Evolutionary conservation across 2,797 vertebrate species (phyloP), one percentile per base, ranked within the genome.

Genomic region (Mormyrops boulengeri): DNA sequence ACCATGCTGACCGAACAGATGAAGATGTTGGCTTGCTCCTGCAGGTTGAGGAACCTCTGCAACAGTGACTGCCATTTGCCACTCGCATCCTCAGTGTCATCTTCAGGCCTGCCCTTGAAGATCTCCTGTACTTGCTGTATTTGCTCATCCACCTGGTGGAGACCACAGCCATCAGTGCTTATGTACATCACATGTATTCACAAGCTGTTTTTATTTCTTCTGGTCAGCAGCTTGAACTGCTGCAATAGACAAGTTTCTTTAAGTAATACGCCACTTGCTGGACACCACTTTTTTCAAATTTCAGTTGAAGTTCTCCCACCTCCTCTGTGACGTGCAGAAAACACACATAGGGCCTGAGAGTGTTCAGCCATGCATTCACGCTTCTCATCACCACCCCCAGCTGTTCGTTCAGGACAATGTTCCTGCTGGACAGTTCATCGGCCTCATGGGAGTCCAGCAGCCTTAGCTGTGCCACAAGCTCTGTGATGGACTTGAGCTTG

Each of bases 1-100:
- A 97, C 97, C 95, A 95, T 95, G 90, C 93, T 94, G 90, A 96
- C 92, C 90, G 96, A 95, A 93, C 95, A 94, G 91, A 97, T 91
- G 91, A 94, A 97, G 91, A 90, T 92, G 90, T 93, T 94, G 44
- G 96, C 97, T 82, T 96, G 94, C 84, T 97, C 95, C 93, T 98
- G 94, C 1, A 95, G 94, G 19, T 91, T 92, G 93, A 96, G 94
- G 87, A 96, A 96, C 89, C 93, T 95, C 93, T 96, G 95, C 90
- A 97, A 93, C 90, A 96, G 92, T 1, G 92, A 91, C 90, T 96
- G 95, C 96, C 96, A 97, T 41, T 92, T 94, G 57, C 19, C 91
- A 88, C 97, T 95, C 34, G 91, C 90, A 5, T 95, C 95, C 49
- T 93, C 89, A 2, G 89, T 93, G 87, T 93, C 90, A 47, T 93